These are phyloP conservation scores for Drosophila suboccidentalis DNA, from an alignment of 2,888 invertebrate genomes.

Conservation along the genomic window DNA sequence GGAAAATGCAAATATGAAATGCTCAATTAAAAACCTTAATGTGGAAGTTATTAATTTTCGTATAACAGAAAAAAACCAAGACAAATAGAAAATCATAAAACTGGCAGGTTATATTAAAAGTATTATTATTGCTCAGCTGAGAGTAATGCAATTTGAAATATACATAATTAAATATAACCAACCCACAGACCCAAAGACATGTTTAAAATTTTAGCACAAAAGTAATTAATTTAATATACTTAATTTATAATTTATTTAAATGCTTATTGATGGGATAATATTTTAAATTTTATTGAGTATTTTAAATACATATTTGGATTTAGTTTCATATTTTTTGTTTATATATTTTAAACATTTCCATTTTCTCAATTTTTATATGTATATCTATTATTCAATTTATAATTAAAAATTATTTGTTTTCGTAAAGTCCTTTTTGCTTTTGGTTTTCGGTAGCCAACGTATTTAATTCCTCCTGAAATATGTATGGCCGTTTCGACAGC, in stretches of 20 bases:
- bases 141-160: too few relatives aligned
- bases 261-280: background rate
- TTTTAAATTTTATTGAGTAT: too few relatives aligned
- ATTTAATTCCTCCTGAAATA: slow-evolving; percentile 19
- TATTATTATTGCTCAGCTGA: too few relatives aligned
- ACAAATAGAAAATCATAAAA: background rate
- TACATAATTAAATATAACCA: too few relatives aligned
- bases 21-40: background rate
- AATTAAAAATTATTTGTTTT: background rate
- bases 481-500: slow-evolving; percentile 14
- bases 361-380: too few relatives aligned
- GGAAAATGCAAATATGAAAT: background rate
- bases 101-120: too few relatives aligned
- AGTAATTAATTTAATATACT: too few relatives aligned
- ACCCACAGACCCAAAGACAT: too few relatives aligned
- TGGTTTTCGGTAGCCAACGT: background rate
- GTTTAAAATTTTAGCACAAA: too few relatives aligned
- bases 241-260: too few relatives aligned
- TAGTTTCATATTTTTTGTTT: background rate
- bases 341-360: background rate
- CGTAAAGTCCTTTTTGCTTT: too few relatives aligned
- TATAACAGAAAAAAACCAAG: background rate
- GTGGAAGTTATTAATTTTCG: background rate
- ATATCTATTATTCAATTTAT: background rate
- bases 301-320: background rate